Evolutionary conservation across 2,113 vertebrate genomes (phyloP).

Genomic region (Neodon shergylaensis): DNA sequence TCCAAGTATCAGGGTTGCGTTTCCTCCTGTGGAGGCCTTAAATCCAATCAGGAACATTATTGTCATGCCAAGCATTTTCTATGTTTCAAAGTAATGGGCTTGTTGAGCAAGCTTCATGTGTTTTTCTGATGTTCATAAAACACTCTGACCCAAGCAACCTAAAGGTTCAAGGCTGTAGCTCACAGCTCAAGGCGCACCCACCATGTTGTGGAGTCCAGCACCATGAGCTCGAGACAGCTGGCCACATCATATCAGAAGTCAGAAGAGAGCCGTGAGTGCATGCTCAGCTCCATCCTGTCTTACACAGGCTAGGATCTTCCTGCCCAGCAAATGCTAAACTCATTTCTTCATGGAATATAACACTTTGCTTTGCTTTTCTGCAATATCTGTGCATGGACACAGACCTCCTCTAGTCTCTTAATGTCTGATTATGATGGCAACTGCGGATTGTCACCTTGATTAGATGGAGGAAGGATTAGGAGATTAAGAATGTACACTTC

Average conservation of each 20-base stretch:
- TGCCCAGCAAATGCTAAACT: background rate
- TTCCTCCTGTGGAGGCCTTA: background rate
- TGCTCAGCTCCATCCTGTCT: background rate
- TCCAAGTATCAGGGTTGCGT: background rate
- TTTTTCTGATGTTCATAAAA: background rate
- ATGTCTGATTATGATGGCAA: background rate
- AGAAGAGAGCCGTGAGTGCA: background rate
- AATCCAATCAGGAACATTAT: background rate
- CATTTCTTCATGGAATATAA: background rate
- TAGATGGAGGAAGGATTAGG: background rate
- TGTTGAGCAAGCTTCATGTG: background rate
- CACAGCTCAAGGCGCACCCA: too few relatives aligned
- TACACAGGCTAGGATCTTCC: too few relatives aligned
- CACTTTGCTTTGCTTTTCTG: constrained; percentile 11
- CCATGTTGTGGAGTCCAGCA: background rate
- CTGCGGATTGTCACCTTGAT: background rate
- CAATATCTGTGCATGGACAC: background rate
- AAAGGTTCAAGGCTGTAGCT: background rate
- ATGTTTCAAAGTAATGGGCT: background rate
- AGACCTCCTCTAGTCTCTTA: background rate
- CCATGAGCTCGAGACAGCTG: background rate
- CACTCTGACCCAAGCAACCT: background rate
- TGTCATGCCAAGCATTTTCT: background rate
- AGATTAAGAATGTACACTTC: background rate
- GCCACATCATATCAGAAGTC: background rate